Conservation (phyloP, 2,888 invertebrate species). For the Phasia obesa region DNA sequence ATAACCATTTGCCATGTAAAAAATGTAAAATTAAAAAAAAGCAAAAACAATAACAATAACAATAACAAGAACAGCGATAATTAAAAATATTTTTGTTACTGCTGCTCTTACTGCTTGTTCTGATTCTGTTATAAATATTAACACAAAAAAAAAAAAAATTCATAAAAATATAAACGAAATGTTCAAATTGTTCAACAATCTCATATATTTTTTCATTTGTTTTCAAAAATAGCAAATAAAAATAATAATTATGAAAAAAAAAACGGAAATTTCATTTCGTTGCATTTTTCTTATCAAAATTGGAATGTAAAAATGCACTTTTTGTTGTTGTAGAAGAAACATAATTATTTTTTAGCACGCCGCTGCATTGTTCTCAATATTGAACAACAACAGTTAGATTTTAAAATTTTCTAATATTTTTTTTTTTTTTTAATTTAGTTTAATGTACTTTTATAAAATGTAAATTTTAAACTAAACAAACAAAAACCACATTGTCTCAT, state of each 20-base stretch:
- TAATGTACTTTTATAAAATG: too few species aligned
- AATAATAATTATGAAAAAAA: conserved; percentile 33
- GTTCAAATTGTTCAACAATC: conserved; percentile 60
- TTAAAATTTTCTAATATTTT: too few species aligned
- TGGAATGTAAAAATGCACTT: conserved; percentile 28
- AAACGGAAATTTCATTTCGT: conserved; percentile 53
- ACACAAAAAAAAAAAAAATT: not conserved
- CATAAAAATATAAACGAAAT: conserved; percentile 5
- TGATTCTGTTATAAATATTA: conserved; percentile 25
- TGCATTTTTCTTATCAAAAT: conserved; percentile 56
- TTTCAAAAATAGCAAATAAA: conserved; percentile 52
- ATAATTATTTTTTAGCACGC: conserved; percentile 4
- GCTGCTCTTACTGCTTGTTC: conserved; percentile 28
- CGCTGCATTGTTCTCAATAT: not conserved
- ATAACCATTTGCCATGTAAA: conserved; percentile 33
- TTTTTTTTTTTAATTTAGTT: too few species aligned
- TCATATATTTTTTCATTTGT: conserved; percentile 46
- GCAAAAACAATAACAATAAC: too few species aligned
- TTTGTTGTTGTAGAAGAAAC: not conserved
- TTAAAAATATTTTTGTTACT: conserved; percentile 56
- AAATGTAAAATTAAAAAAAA: conserved; percentile 7
- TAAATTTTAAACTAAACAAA: too few species aligned
- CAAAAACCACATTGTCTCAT: too few species aligned
- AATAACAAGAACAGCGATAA: conserved; percentile 41
- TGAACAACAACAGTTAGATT: not conserved